Base-by-base conservation (phyloP, 1,140 invertebrate genomes). In the Drosophila tropicalis region DNA sequence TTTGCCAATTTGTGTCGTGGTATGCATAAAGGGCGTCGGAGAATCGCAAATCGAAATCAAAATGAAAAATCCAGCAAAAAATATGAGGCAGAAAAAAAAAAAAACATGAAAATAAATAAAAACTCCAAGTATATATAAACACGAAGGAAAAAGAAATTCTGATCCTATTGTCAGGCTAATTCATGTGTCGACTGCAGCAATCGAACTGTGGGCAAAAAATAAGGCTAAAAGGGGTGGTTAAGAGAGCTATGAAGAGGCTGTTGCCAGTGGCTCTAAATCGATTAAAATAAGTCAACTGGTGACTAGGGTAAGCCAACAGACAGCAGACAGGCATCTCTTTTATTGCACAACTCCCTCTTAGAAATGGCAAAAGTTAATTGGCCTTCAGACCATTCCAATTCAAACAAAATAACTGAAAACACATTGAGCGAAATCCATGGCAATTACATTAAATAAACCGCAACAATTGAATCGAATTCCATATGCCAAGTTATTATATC, bases 161-260 rank as follows among this genome's bases (percentile, higher is more conserved):
- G 55, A 55, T 55, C 62, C 62, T 56, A 89, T 87, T 87, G 85
- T 87, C 70, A 70, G 77, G 85, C 84, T 87, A 87, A 87, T 89
- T 87, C 84, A 89, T 87, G 84, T 87, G 84, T 87, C 84, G 84
- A 60, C 68, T 89, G 80, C 84, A 87, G 84, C 72, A 86, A 67
- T 57, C 68, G 67, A 67, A 12, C 62, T 76, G 65, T 39, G 58
- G 62, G 25, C 25, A 12, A 12, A 12, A 39, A 39, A 3, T 10
- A 39, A 12, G 36, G 36, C 36, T 13, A 12, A 39, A 39, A 39
- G 12, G 36, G 36, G 1, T 13, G 36, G 10, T 13, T 39, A 13
- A 39, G 36, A 39, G 12, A 36, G 34, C 34, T 9, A 36, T 10
- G 19, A 29, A 55, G 70, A 57, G 34, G 65, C 79, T 82, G 36